These are phyloP conservation scores for Choreutis nemorana DNA, from an alignment of 2,888 invertebrate species.

Conservation along the genomic window DNA sequence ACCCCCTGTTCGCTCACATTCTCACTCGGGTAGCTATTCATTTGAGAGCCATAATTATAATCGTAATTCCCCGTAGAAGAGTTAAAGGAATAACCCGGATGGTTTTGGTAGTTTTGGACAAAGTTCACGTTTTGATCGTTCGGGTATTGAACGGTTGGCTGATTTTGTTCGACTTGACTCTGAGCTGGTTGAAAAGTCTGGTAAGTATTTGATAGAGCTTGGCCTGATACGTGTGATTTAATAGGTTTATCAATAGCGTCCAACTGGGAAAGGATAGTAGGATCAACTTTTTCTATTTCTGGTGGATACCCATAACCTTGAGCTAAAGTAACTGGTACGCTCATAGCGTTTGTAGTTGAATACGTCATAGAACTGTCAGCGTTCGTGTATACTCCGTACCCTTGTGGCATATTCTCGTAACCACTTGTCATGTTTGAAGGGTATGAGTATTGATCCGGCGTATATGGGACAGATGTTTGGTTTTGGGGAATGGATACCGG, in stretches of 20 bases:
- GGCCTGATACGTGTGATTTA: slow-evolving; percentile 49
- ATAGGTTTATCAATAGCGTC: slow-evolving; percentile 48
- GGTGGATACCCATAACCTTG: slow-evolving; percentile 18
- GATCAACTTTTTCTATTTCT: slow-evolving; percentile 3
- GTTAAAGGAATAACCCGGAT: slow-evolving; percentile 71
- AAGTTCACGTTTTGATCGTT: slow-evolving; percentile 20
- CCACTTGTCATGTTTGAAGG: slow-evolving; percentile 21
- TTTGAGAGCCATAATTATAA: slow-evolving; percentile 70
- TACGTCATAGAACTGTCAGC: slow-evolving; percentile 21
- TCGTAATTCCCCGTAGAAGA: slow-evolving; percentile 63
- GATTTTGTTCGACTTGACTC: not conserved
- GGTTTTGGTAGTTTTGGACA: slow-evolving; percentile 49
- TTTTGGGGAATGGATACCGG: too few relatives aligned
- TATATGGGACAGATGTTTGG: too few relatives aligned
- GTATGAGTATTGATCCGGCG: slow-evolving; percentile 24
- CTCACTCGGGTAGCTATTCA: slow-evolving; percentile 29
- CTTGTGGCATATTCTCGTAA: slow-evolving; percentile 29
- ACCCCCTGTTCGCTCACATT: slow-evolving; percentile 25
- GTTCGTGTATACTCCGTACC: slow-evolving; percentile 31
- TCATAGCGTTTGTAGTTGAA: slow-evolving; percentile 21
- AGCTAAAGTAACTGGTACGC: slow-evolving; percentile 18
- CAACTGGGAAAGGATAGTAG: slow-evolving; percentile 24
- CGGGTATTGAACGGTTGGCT: slow-evolving; percentile 16
- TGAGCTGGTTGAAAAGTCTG: slow-evolving; percentile 14
- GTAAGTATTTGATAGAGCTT: slow-evolving; percentile 28